Evolutionary conservation across 64 coral and sea anemone species (phyloP), one percentile per base, ranked within the genome.

Genomic region (Montipora cactus): DNA sequence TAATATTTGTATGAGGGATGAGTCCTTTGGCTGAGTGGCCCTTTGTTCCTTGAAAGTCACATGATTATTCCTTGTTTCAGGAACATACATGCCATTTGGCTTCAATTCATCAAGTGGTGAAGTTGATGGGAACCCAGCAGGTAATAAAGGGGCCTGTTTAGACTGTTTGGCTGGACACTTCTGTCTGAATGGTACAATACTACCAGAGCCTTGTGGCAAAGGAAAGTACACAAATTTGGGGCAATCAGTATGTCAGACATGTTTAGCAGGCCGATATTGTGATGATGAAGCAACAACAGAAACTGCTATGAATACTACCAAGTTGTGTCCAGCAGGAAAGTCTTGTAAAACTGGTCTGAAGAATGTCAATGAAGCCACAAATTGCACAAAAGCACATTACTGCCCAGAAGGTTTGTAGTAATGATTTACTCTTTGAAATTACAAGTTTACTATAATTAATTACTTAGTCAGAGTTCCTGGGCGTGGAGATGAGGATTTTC

Each of bases 81-180:
- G 98, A 75, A 99, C 95, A 44, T 99, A 94, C 79, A 99, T 99
- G 98, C 98, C 98, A 14, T 94, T 89, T 80, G 98, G 98, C 23
- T 81, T 69, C 74, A 95, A 94, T 58, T 52, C 66, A 37, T 76
- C 98, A 79, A 71, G 49, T 18, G 44, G 37, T 61, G 16, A 76
- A 64, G 91, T 90, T 62, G 73, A 69, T 69, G 95, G 98, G 7
- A 92, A 21, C 2, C 88, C 98, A 7, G 98, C 95, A 15, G 92
- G 92, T 13, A 94, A 92, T 68, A 93, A 99, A 84, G 80, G 76
- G 4, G 74, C 94, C 80, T 99, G 98, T 18, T 79, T 94, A 15
- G 51, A 92, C 7, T 99, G 98, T 59, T 50, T 46, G 3, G 95
- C 92, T 12, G 98, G 98, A 2, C 89, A 96, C 76, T 99, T 87